These are phyloP conservation scores for Drosophila antonietae DNA, from an alignment of 2,888 invertebrate species.

Conservation along the genomic window DNA sequence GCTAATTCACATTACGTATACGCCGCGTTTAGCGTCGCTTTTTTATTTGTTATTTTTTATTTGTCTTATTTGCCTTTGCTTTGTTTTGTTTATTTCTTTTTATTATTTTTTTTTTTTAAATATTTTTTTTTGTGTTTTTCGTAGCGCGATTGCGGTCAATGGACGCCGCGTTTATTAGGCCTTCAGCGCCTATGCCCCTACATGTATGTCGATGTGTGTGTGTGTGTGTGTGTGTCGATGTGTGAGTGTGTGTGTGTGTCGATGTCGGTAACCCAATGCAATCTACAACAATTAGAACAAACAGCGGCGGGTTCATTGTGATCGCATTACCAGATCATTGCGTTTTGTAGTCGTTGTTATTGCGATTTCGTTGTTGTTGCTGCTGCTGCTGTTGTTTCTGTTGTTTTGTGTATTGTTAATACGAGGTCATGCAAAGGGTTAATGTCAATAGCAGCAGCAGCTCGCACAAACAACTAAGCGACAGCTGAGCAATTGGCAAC, in stretches of 20 bases:
- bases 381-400: slow-evolving; percentile 12
- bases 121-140: background rate
- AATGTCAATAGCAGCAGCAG: slow-evolving; percentile 45
- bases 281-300: slow-evolving; percentile 73
- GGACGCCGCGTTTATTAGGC: slow-evolving; percentile 58
- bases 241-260: slow-evolving; percentile 1
- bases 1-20: slow-evolving; percentile 56
- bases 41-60: slow-evolving; percentile 34
- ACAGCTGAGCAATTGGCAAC: slow-evolving; percentile 8
- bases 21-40: slow-evolving; percentile 45
- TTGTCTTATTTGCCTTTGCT: slow-evolving; percentile 31
- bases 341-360: slow-evolving; percentile 26
- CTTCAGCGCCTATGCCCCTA: slow-evolving; percentile 36
- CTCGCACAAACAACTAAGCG: background rate
- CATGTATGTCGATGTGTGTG: slow-evolving; percentile 10
- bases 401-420: slow-evolving; percentile 18
- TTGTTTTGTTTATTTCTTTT: background rate
- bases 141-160: slow-evolving; percentile 47
- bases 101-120: background rate
- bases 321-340: slow-evolving; percentile 49
- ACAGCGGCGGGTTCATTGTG: slow-evolving; percentile 67
- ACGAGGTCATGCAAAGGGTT: slow-evolving; percentile 54
- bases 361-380: slow-evolving; percentile 14
- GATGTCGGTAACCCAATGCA: slow-evolving; percentile 60
- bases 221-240: background rate